Evolutionary conservation across 2,888 invertebrate genomes (phyloP).

Genomic region (Clivina fossor): DNA sequence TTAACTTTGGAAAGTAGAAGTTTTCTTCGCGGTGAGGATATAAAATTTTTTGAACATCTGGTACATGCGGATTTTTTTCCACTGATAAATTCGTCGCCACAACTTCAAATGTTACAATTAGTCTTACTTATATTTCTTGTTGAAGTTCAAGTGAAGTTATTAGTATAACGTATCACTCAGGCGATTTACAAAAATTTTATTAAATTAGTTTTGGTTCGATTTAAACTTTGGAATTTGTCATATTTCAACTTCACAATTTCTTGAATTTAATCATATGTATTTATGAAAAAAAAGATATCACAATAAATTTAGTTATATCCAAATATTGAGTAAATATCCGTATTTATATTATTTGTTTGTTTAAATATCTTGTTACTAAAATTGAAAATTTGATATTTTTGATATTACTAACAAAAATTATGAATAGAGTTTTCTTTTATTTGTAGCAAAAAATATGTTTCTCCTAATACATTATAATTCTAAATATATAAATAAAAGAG

Average conservation of each 20-base stretch:
- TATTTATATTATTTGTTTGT: too few relatives aligned
- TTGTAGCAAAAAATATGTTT: too few relatives aligned
- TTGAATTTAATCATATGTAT: conserved; percentile 17
- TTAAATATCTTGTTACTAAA: too few relatives aligned
- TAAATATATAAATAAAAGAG: too few relatives aligned
- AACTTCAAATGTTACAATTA: conserved; percentile 17
- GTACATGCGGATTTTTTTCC: conserved; percentile 21
- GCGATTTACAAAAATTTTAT: conserved; percentile 19
- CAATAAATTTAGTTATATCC: too few relatives aligned
- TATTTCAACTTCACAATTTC: too few relatives aligned
- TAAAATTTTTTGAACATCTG: conserved; percentile 26
- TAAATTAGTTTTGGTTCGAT: conserved; percentile 15
- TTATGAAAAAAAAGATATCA: conserved; percentile 13
- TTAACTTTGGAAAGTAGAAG: conserved; percentile 29
- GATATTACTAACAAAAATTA: too few relatives aligned
- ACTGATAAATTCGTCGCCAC: conserved; percentile 14
- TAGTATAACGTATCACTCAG: conserved; percentile 6
- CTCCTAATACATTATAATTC: too few relatives aligned
- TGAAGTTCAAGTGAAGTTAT: too few relatives aligned
- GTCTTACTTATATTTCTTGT: conserved; percentile 18
- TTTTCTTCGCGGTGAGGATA: conserved; percentile 21
- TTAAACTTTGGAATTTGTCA: conserved; percentile 13
- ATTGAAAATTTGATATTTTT: too few relatives aligned
- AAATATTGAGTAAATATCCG: too few relatives aligned
- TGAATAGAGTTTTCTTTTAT: too few relatives aligned